phyloP scores from a whole-genome alignment of 2,113 vertebrate species.

The Aviceda subcristata region DNA sequence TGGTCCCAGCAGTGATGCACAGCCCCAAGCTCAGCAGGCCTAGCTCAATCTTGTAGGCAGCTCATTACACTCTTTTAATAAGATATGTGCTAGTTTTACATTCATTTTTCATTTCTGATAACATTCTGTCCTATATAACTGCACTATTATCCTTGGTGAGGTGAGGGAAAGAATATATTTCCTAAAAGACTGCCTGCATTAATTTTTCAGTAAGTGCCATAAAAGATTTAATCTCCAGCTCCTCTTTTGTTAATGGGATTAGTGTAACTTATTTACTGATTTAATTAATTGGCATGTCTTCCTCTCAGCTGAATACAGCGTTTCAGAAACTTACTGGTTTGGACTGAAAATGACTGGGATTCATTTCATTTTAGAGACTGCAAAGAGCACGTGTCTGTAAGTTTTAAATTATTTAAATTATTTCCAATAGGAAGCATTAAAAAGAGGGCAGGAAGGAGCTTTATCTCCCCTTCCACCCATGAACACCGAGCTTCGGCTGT shows the following conservation, averaged over 20 bases:
- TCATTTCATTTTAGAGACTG: not conserved
- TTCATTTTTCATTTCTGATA: slow-evolving; percentile 7
- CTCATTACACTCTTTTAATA: slow-evolving; percentile 50
- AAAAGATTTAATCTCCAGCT: slow-evolving; percentile 56
- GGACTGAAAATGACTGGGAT: not conserved
- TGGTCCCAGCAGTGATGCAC: rapidly evolving
- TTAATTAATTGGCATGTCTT: slow-evolving; percentile 35
- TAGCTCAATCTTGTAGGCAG: not conserved
- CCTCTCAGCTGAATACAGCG: not conserved
- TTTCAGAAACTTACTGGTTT: not conserved
- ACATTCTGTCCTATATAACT: not conserved
- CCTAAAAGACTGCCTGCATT: slow-evolving; percentile 26
- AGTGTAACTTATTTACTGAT: slow-evolving; percentile 55
- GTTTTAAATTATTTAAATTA: not conserved
- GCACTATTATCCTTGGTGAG: not conserved
- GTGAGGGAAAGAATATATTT: slow-evolving; percentile 21
- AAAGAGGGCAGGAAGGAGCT: not conserved
- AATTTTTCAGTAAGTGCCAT: slow-evolving; percentile 44
- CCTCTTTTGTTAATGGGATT: slow-evolving; percentile 55
- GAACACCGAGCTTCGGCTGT: not conserved
- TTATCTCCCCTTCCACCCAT: not conserved
- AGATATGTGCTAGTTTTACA: slow-evolving; percentile 30
- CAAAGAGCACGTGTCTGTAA: not conserved
- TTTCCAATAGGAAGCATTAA: not conserved
- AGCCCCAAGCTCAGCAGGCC: not conserved